Evolutionary conservation across 2,888 invertebrate genomes (phyloP), one percentile per base, ranked within the genome.

Genomic region (Dione juno): DNA sequence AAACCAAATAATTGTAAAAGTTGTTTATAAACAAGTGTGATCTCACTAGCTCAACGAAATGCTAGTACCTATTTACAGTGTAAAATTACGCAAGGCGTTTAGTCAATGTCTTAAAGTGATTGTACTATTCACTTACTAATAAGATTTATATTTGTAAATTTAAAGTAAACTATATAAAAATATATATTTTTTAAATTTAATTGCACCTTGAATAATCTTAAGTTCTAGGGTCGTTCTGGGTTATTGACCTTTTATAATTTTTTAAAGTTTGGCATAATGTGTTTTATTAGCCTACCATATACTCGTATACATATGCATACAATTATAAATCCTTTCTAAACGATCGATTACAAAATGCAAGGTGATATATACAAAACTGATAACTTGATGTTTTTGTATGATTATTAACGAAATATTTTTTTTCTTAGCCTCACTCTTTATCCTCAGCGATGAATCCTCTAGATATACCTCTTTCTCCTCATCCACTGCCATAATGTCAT

Each of bases 91-190:
- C 63, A 69, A 69, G 43, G 19, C 53, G 37, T 52, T 54, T 57
- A 48, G 68, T 64, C 68, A 69, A 69, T 69, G 64, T 28, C 68
- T 69, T 50, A 5, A 19, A 69, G 54, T 69, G 45, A 69, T 54
- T 64, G 68, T 69, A 64, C 54, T 54, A 48, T 52, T 63, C 45
- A 53, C 52, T 63, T 53, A 37, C 28, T 21, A 14, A 13, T 53
- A 52, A 45, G 67, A 67, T 59, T 40, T 48, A 40, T 48, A 35
- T 21, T 41, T 13, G 50, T 67, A 41, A 28, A 16, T 59, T 21
- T 40, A 28, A 10, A 21, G 8, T 53, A 35, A 53, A 53, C 9
- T 48, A 48, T 9, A 37, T 41, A 48, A n/a, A 48, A 16, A 48
- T 63, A 35, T 35, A 7, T 61, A 1, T 10, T 41, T 48, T 43